Evolutionary conservation across 92 coral and sea anemone genomes (phyloP), one percentile per base, ranked within the genome.

Genomic region (Porites rus): DNA sequence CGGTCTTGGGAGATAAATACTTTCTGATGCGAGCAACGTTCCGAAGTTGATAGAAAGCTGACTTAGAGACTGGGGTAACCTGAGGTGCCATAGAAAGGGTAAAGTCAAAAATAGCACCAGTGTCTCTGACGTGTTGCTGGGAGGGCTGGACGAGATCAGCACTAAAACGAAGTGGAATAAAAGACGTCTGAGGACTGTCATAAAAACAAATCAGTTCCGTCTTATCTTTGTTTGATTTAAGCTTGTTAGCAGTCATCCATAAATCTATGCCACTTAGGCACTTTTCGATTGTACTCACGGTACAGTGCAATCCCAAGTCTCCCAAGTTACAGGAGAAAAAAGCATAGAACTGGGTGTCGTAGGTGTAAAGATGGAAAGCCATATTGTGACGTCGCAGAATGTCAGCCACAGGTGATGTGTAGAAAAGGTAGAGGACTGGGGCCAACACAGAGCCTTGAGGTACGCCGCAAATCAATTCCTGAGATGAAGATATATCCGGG

Each of bases 241-340:
- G 52, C 22, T 51, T 76, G 73, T 85, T 85, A 20, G 18, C 18
- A 18, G 66, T 52, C 89, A 85, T 76, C 83, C 89, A 85, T 68
- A 20, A 63, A 54, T 38, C 21, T 31, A 31, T 31, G 38, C 1
- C 38, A 31, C 4, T 31, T 31, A 31, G 38, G 38, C 38, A 31
- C 4, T 31, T 31, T 31, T 31, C 38, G 38, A 31, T 31, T 1
- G 2, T 31, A 31, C 38, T 31, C 38, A 1, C 0, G 38, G 38
- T 31, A 31, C 38, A 1, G 38, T 31, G 38, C 4, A 31, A 31
- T 31, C 38, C 38, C 38, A 31, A 31, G 4, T 31, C 38, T 1
- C 4, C 38, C 25, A 24, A 24, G 38, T 31, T 3, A 3, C 38
- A 1, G 38, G 4, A 31, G 38, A 31, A 31, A 31, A 3, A 31